Evolutionary conservation across 2,888 invertebrate species (phyloP).

Genomic region (Dysmachus trigonus): DNA sequence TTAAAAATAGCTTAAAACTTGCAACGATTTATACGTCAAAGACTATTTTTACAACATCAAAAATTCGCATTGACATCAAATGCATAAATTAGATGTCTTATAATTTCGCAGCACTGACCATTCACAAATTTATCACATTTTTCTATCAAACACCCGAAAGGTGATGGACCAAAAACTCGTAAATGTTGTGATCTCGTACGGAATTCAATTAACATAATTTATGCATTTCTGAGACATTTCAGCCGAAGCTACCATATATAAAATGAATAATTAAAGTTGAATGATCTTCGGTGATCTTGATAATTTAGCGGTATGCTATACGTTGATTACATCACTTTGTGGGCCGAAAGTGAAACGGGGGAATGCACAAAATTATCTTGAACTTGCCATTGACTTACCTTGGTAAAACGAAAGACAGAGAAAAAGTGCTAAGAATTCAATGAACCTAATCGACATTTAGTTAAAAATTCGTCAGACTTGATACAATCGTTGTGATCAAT

Average conservation of each 20-base stretch:
- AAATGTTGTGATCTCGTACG: neutral
- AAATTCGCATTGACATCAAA: neutral
- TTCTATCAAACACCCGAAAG: neutral
- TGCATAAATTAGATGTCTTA: neutral
- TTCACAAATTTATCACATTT: neutral
- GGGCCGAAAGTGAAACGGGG: neutral
- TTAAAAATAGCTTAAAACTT: neutral
- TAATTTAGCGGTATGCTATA: neutral
- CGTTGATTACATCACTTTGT: neutral
- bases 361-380: neutral
- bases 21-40: neutral
- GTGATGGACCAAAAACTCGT: neutral
- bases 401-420: neutral
- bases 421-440: neutral
- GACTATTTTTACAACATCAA: neutral
- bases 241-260: neutral
- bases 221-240: neutral
- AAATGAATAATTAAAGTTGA: neutral
- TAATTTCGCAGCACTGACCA: neutral
- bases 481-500: neutral
- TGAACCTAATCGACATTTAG: neutral
- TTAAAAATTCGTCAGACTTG: neutral
- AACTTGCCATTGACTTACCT: neutral
- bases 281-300: neutral
- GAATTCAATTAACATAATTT: neutral